A percentile compares a stretch with the other conserved stretches of the same genome.
Evolutionary conservation across 2,797 vertebrate species (phyloP).

Genomic region (Florisuga fusca): DNA sequence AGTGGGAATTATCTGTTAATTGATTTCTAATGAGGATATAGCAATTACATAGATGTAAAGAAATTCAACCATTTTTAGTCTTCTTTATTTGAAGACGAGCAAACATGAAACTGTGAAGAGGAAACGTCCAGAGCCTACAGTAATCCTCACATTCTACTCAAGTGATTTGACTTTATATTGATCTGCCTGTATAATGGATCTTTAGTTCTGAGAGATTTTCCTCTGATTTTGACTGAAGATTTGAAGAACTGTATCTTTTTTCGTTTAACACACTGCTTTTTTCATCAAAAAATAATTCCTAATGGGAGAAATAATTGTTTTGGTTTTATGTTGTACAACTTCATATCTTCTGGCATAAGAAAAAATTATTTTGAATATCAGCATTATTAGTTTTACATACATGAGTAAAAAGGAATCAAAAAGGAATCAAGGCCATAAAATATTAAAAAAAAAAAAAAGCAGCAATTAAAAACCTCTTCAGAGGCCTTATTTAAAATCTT

Average conservation of each 20-base stretch:
- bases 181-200: neutral
- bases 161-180: neutral
- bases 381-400: constrained; percentile 11
- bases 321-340: neutral
- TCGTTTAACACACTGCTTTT: neutral
- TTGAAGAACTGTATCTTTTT: neutral
- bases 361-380: neutral
- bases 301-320: constrained; percentile 36
- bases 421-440: neutral
- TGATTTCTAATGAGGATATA: constrained; percentile 73
- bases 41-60: constrained; percentile 64
- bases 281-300: neutral
- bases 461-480: constrained; percentile 12
- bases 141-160: constrained; percentile 1
- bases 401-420: neutral
- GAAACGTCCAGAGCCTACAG: neutral
- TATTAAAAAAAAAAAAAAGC: neutral
- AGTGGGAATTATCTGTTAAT: constrained; percentile 70
- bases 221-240: constrained; percentile 15
- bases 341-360: neutral
- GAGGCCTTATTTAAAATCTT: neutral
- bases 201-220: neutral
- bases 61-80: constrained; percentile 62
- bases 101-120: neutral
- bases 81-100: constrained; percentile 63